These are phyloP conservation scores for Serinus canaria DNA, from an alignment of 2,113 vertebrate species.

Conservation along the genomic window DNA sequence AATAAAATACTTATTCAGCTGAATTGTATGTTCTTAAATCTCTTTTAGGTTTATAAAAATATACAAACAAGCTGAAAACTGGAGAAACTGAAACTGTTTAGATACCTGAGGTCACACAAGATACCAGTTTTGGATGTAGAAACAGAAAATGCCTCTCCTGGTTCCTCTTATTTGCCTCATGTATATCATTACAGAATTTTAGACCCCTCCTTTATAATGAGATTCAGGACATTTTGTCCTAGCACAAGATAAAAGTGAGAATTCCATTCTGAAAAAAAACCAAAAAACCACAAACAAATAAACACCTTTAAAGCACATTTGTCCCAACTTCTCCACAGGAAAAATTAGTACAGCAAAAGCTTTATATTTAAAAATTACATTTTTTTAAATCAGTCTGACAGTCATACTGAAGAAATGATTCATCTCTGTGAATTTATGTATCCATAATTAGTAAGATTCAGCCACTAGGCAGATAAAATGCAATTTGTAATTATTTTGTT, in stretches of 20 bases:
- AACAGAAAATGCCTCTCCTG: neutral
- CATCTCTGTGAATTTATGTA: neutral
- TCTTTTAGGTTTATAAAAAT: neutral
- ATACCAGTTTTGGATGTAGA: neutral
- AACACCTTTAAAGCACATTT: neutral
- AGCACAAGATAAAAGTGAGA: neutral
- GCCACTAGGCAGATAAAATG: neutral
- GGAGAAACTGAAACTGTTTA: neutral
- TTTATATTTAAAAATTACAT: neutral
- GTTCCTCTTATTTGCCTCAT: neutral
- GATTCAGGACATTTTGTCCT: neutral
- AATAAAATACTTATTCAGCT: neutral
- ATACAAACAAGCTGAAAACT: neutral
- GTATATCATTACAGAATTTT: neutral
- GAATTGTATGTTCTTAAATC: neutral
- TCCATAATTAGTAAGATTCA: neutral
- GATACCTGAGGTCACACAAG: neutral
- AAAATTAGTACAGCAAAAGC: neutral
- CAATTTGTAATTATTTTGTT: constrained; percentile 4
- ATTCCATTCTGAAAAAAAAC: neutral
- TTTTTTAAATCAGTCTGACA: neutral
- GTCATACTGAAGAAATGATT: neutral
- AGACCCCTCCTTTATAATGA: neutral
- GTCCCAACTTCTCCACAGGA: neutral
- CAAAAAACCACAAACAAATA: no score